Evolutionary conservation across 2,113 vertebrate species (phyloP).

Genomic region (Mionectes macconnelli): DNA sequence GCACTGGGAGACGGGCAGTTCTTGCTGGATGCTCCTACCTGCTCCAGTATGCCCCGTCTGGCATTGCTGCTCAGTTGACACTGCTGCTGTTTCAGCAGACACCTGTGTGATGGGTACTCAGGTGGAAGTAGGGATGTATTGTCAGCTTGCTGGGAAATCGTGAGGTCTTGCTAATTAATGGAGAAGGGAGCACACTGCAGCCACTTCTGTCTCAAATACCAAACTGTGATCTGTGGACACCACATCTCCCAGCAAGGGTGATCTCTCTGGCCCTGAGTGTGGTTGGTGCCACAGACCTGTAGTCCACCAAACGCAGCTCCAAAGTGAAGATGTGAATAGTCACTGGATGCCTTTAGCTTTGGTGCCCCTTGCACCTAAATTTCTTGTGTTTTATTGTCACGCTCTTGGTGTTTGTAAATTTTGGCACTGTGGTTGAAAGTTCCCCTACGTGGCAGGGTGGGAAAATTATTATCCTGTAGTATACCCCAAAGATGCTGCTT

Average conservation of each 20-base stretch:
- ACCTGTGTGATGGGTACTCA: neutral
- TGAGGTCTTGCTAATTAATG: neutral
- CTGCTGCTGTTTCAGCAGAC: neutral
- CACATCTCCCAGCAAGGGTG: neutral
- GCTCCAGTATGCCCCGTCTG: neutral
- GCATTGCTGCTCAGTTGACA: neutral
- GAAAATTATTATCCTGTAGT: neutral
- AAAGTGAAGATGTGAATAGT: neutral
- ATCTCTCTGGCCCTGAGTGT: neutral
- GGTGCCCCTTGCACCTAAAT: slow-evolving; percentile 25
- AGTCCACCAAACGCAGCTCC: neutral
- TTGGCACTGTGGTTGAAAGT: neutral
- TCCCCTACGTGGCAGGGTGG: neutral
- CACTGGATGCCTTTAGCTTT: slow-evolving; percentile 37
- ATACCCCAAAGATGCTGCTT: neutral
- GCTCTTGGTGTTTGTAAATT: slow-evolving; percentile 1
- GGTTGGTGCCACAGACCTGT: neutral
- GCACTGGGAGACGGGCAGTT: neutral
- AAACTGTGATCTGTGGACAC: neutral
- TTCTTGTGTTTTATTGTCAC: slow-evolving; percentile 8
- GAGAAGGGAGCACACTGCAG: neutral
- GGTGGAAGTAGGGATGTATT: neutral
- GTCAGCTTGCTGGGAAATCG: neutral
- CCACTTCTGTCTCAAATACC: neutral
- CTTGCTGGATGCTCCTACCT: neutral